A percentile compares a stretch with the other conserved stretches of the same genome.
Conservation (phyloP, 2,797 vertebrate species). For the Brotula barbata region DNA sequence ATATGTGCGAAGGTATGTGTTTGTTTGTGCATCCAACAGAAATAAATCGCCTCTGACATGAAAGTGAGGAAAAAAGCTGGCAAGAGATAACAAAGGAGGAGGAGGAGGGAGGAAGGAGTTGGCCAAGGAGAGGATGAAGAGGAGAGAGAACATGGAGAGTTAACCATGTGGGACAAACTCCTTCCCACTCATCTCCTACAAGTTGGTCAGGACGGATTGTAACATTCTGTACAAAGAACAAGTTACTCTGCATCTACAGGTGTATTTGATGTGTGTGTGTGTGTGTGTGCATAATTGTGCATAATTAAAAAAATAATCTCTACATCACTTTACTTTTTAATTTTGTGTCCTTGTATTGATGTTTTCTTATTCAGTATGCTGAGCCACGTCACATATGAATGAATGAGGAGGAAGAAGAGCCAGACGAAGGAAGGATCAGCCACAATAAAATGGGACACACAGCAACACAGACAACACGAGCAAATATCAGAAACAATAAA, state of each 20-base stretch:
- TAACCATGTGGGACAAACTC: not conserved
- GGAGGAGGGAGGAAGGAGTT: not conserved
- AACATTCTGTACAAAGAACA: too few species aligned
- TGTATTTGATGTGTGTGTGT: not conserved
- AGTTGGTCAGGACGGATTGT: not conserved
- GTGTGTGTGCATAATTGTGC: not conserved
- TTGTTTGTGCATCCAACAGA: conserved; percentile 12
- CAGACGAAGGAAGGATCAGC: too few species aligned
- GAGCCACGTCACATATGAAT: too few species aligned
- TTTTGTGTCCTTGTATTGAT: too few species aligned
- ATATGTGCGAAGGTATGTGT: not conserved
- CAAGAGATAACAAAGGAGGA: conserved; percentile 15
- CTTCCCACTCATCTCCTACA: not conserved
- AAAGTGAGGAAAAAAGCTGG: conserved; percentile 25
- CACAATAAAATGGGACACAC: too few species aligned
- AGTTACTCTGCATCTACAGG: too few species aligned
- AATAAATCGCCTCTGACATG: conserved; percentile 23
- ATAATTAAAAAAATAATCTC: too few species aligned
- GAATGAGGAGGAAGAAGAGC: too few species aligned
- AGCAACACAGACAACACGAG: too few species aligned
- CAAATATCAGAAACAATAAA: too few species aligned
- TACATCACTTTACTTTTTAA: too few species aligned
- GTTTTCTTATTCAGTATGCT: too few species aligned
- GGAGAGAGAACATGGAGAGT: not conserved
- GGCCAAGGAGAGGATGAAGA: not conserved